Conservation (phyloP, 1,140 invertebrate species). For the Anoplolepis gracilipes region DNA sequence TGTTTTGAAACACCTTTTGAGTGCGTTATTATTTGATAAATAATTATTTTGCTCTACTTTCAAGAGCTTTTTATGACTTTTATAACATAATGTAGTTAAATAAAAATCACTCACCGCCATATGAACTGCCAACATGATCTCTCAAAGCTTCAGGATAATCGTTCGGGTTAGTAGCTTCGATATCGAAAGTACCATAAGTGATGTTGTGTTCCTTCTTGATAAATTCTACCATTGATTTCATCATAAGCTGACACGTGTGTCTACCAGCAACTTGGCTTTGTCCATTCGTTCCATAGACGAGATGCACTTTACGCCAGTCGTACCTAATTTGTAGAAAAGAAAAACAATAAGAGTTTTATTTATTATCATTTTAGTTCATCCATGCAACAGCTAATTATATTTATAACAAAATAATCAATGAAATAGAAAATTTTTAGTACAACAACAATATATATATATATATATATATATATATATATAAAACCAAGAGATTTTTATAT, state of each 20-base stretch:
- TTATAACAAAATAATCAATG: background rate
- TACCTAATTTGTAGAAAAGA: slow-evolving; percentile 84
- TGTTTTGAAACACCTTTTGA: background rate
- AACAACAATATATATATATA: background rate
- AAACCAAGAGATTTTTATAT: background rate
- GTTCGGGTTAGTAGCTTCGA: slow-evolving; percentile 84
- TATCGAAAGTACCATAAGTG: slow-evolving; percentile 85
- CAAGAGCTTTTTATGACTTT: background rate
- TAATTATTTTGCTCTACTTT: background rate
- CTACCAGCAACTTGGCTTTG: slow-evolving; percentile 88
- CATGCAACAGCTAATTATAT: background rate
- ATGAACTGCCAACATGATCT: slow-evolving; percentile 84
- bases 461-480: too few species aligned
- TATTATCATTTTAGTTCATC: background rate
- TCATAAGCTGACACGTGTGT: slow-evolving; percentile 89
- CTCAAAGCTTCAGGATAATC: slow-evolving; percentile 87
- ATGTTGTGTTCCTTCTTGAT: slow-evolving; percentile 87
- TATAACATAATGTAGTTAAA: background rate
- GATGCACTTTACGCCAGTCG: slow-evolving; percentile 89
- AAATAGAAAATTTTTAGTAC: background rate
- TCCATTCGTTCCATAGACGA: slow-evolving; percentile 90
- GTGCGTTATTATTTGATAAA: background rate
- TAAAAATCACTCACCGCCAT: slow-evolving; percentile 86
- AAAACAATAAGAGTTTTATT: background rate
- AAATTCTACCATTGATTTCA: slow-evolving; percentile 89